Base-by-base conservation (phyloP, 2,888 invertebrate genomes). In the Ophion slaviceki region DNA sequence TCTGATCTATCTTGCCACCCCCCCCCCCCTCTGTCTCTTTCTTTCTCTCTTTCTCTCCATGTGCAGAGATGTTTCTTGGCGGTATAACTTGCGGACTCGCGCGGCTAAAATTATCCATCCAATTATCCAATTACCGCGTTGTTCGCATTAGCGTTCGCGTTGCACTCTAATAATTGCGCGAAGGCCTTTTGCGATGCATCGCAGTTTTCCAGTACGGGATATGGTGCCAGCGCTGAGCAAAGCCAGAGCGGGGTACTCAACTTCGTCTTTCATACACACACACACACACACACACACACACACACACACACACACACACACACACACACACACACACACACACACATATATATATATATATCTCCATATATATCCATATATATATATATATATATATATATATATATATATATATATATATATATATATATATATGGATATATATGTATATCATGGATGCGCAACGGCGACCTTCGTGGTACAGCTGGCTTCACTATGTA, bases 51-150 rank as follows among this genome's bases (percentile, higher is more conserved):
- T 5, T 20, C 36, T 53, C 53, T 62, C 20, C 36, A n/a, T 57
- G 20, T 36, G 10, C 45, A 40, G 40, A 78, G 71, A 61, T 76
- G 53, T 85, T 82, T 53, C 75, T 68, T 53, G 6, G 28, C 66
- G 36, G 71, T 71, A 85, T 82, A 71, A 82, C 70, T 74, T 59
- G 84, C 76, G 77, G 70, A 70, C 67, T 76, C 77, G 86, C 47
- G 47, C 47, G 36, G 45, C 64, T 62, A 64, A 79, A 85, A 82
- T 82, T 70, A 85, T 79, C 82, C 85, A 59, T 85, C 76, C 88
- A 91, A 91, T 92, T 92, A 91, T 91, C 90, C 90, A 91, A 92
- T 91, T 92, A 92, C 89, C 84, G 86, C 83, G 87, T 85, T 47
- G 47, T 14, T 88, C 87, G 85, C 84, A 89, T 91, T 90, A 88